Evolutionary conservation across 2,888 invertebrate genomes (phyloP).

Genomic region (Stegophylla sp.): DNA sequence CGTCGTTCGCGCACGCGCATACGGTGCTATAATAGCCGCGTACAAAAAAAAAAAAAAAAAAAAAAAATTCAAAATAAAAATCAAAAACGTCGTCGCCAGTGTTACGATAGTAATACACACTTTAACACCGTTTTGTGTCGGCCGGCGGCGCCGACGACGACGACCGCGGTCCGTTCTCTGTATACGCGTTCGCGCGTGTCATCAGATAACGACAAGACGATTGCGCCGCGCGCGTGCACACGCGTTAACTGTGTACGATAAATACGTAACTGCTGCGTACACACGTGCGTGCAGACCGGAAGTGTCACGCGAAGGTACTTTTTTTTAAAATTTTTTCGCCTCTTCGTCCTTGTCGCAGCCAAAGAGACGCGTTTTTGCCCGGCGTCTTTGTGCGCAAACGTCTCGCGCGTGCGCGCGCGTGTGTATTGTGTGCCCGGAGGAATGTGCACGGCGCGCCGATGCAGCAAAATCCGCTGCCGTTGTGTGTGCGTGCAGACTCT

Average conservation of each 20-base stretch:
- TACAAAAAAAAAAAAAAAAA: background rate
- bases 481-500: too few relatives aligned
- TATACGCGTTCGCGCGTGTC: background rate
- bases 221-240: background rate
- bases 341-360: background rate
- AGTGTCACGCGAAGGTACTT: background rate
- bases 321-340: constrained; percentile 10
- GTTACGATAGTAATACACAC: background rate
- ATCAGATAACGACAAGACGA: constrained; percentile 16
- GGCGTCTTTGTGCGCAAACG: too few relatives aligned
- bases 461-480: too few relatives aligned
- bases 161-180: background rate
- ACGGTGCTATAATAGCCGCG: background rate
- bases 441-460: too few relatives aligned
- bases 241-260: too few relatives aligned
- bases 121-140: background rate
- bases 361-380: too few relatives aligned
- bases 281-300: too few relatives aligned
- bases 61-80: background rate
- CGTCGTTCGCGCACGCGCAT: background rate
- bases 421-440: too few relatives aligned
- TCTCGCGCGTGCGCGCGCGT: background rate
- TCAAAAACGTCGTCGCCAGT: background rate
- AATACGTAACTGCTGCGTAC: too few relatives aligned
- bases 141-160: background rate